Percentiles rank a stretch among this genome's conserved stretches.
Evolutionary conservation across 1,140 invertebrate species (phyloP).

Genomic region (Drosophila serrata): DNA sequence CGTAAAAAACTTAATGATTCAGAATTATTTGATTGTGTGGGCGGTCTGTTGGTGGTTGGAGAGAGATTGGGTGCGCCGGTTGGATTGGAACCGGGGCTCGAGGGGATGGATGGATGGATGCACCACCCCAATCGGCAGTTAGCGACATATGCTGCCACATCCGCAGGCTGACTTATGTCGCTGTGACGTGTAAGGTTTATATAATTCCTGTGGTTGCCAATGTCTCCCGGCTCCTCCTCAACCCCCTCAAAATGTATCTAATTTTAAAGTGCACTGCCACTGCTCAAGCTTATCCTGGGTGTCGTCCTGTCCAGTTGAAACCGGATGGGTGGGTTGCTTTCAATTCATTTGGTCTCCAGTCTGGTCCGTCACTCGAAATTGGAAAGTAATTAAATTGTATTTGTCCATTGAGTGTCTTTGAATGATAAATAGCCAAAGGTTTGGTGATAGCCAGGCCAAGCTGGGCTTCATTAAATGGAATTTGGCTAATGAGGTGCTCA

Average conservation of each 20-base stretch:
- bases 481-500: conserved; percentile 5
- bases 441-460: not conserved
- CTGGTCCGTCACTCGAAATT: conserved; percentile 26
- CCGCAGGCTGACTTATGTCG: conserved; percentile 79
- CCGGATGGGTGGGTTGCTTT: conserved; percentile 27
- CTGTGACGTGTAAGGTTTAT: conserved; percentile 83
- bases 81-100: conserved; percentile 1
- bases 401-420: conserved; percentile 36
- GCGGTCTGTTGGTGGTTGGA: conserved; percentile 68
- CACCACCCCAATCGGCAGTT: conserved; percentile 62
- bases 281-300: conserved; percentile 17
- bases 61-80: conserved; percentile 30
- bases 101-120: conserved; percentile 1
- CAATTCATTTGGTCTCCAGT: conserved; percentile 67
- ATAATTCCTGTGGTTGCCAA: conserved; percentile 84
- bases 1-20: conserved; percentile 77
- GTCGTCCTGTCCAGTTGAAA: not conserved
- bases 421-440: conserved; percentile 40
- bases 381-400: conserved; percentile 53
- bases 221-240: conserved; percentile 23
- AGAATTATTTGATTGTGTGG: conserved; percentile 85
- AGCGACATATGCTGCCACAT: conserved; percentile 79
- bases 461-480: conserved; percentile 2
- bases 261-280: conserved; percentile 59
- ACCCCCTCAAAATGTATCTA: conserved; percentile 38